phyloP scores from a whole-genome alignment of 2,797 vertebrate genomes.

The Nothura maculosa region DNA sequence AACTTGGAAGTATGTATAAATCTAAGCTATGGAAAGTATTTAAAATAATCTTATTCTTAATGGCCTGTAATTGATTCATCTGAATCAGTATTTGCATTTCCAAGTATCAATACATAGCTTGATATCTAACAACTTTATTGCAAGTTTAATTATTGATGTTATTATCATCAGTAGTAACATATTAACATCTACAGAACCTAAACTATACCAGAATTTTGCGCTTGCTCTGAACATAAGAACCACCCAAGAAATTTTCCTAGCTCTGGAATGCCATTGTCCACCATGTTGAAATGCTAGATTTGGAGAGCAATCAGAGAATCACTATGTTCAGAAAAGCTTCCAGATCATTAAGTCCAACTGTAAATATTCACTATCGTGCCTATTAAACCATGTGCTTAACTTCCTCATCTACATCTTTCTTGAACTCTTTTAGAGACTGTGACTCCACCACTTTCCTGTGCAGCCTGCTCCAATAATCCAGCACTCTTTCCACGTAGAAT shows the following conservation, averaged over 20 bases:
- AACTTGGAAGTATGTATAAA: not conserved
- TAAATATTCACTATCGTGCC: no score
- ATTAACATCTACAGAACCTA: not conserved
- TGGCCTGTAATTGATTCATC: not conserved
- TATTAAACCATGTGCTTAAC: no score
- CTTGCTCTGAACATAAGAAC: not conserved
- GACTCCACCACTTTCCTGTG: no score
- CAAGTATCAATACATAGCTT: not conserved
- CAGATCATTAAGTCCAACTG: no score
- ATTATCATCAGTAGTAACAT: not conserved
- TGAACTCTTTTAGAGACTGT: no score
- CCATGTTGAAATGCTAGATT: accelerated
- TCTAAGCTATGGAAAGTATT: not conserved
- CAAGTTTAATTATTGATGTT: not conserved
- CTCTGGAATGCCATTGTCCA: not conserved
- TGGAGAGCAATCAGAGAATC: not conserved
- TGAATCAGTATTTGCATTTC: not conserved
- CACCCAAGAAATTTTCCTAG: not conserved
- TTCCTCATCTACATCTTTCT: no score
- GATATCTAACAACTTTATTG: not conserved
- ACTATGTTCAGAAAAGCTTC: no score
- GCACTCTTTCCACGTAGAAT: no score
- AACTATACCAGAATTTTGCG: not conserved
- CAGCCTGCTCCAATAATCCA: no score
- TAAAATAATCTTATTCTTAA: not conserved